These are phyloP conservation scores for Podabrus alpinus DNA, from an alignment of 2,888 invertebrate genomes.

Conservation along the genomic window DNA sequence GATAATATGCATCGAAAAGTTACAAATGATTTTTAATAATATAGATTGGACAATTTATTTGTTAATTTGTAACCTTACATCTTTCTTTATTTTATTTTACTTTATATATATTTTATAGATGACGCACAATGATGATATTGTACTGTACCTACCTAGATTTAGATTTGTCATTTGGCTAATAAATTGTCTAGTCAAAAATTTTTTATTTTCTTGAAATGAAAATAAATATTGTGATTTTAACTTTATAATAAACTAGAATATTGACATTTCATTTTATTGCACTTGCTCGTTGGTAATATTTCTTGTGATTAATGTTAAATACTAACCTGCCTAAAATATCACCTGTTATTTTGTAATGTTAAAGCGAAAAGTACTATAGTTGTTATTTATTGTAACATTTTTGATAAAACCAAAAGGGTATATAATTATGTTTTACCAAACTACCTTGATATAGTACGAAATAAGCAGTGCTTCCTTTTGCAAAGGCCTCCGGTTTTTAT, in stretches of 20 bases:
- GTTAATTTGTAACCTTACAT: not conserved
- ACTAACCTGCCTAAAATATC: not conserved
- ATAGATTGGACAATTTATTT: not conserved
- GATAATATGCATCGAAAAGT: not conserved
- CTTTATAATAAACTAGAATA: not conserved
- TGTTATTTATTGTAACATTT: not conserved
- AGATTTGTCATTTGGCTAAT: not conserved
- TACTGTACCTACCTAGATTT: not conserved
- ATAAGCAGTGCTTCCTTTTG: not conserved
- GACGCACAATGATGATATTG: not conserved
- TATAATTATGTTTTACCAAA: not conserved
- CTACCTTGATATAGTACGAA: not conserved
- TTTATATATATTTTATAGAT: not conserved
- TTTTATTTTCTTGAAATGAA: not conserved
- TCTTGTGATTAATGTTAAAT: not conserved
- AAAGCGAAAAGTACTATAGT: not conserved
- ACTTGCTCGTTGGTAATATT: not conserved
- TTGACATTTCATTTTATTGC: not conserved
- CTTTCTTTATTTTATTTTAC: not conserved
- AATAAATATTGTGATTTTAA: not conserved
- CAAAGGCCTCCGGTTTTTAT: not conserved
- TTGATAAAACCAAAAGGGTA: not conserved
- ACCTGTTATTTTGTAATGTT: not conserved
- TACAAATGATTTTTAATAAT: not conserved
- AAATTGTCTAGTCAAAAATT: not conserved